phyloP scores from a whole-genome alignment of 53 echinoderm and acorn worm species.

The Henricia sp. region DNA sequence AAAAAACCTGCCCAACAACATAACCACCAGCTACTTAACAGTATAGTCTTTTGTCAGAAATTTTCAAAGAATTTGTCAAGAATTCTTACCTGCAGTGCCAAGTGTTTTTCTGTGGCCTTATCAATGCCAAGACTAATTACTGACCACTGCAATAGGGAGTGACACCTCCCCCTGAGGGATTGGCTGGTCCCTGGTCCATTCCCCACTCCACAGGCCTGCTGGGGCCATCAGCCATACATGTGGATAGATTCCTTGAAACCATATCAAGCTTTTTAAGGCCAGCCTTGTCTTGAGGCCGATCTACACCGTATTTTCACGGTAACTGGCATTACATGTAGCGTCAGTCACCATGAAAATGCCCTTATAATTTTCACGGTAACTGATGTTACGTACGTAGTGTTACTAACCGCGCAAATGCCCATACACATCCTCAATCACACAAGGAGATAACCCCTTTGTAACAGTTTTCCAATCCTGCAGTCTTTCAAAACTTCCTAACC shows the following conservation, averaged over 20 bases:
- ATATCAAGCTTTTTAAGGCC: neutral
- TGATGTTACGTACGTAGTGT: too few relatives aligned
- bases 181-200: neutral
- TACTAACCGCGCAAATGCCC: too few relatives aligned
- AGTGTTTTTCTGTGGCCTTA: neutral
- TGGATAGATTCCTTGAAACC: conserved; percentile 8
- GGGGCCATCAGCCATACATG: neutral
- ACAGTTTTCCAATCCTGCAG: too few relatives aligned
- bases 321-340: too few relatives aligned
- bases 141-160: conserved; percentile 20
- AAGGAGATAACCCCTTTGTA: too few relatives aligned
- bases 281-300: neutral
- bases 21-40: too few relatives aligned
- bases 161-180: conserved; percentile 18
- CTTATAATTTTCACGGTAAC: too few relatives aligned
- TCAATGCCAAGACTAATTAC: conserved; percentile 40
- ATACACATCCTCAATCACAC: too few relatives aligned
- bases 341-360: neutral
- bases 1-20: too few relatives aligned
- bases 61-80: neutral
- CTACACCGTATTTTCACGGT: neutral
- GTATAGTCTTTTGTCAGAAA: too few relatives aligned
- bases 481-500: neutral
- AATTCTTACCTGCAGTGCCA: neutral
- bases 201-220: neutral